Conservation (phyloP, 2,113 vertebrate genomes). For the Hoplias malabaricus region DNA sequence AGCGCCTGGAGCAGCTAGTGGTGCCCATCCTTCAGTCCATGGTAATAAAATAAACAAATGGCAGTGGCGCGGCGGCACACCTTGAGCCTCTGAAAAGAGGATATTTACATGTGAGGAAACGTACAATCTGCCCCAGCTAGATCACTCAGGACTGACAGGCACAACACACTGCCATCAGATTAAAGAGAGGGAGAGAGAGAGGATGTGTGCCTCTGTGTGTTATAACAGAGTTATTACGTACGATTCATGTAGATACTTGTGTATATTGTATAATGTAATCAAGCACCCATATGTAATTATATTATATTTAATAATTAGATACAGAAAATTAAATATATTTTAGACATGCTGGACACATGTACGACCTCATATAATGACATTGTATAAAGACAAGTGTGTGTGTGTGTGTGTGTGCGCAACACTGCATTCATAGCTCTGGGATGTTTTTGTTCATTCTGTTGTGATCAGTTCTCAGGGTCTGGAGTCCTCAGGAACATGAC, state of each 20-base stretch:
- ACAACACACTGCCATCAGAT: slow-evolving; percentile 59
- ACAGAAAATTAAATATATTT: not conserved
- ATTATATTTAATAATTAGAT: not conserved
- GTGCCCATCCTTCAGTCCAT: slow-evolving; percentile 43
- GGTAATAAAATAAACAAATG: slow-evolving; percentile 62
- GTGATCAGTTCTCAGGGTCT: slow-evolving; percentile 70
- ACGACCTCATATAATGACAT: not conserved
- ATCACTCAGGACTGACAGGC: slow-evolving; percentile 67
- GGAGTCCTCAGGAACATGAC: slow-evolving; percentile 75
- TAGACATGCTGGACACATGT: not conserved
- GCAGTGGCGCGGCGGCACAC: slow-evolving; percentile 60
- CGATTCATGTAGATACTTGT: not conserved
- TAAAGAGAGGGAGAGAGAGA: slow-evolving; percentile 30
- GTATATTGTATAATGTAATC: not conserved
- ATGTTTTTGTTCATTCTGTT: slow-evolving; percentile 70
- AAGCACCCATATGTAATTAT: not conserved
- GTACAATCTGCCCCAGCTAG: slow-evolving; percentile 53
- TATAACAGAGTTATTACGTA: no score
- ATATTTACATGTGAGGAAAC: slow-evolving; percentile 71
- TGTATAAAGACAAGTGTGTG: not conserved
- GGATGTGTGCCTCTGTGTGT: not conserved
- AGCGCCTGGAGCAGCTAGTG: slow-evolving; percentile 27
- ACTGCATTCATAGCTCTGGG: slow-evolving; percentile 53
- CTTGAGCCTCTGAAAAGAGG: slow-evolving; percentile 68
- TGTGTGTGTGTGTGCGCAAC: slow-evolving; percentile 6